A percentile compares a stretch with the other conserved stretches of the same genome.
phyloP scores from a whole-genome alignment of 2,797 vertebrate genomes.

The Ispidina picta region DNA sequence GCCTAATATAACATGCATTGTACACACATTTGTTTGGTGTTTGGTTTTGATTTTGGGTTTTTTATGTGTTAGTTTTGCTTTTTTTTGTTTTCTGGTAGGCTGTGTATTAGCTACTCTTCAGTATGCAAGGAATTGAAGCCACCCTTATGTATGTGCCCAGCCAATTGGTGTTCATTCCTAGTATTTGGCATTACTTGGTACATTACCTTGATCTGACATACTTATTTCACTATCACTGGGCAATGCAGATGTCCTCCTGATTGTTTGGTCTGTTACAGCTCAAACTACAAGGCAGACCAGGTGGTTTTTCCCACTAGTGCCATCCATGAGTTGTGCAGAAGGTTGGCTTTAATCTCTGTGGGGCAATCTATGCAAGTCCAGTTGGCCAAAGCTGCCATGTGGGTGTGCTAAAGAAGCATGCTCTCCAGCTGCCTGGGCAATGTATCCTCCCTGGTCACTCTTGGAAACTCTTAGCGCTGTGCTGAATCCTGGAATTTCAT shows the following conservation, averaged over 20 bases:
- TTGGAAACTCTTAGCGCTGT: background rate
- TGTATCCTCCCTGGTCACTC: fast-evolving
- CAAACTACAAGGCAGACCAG: background rate
- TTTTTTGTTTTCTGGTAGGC: background rate
- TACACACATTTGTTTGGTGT: background rate
- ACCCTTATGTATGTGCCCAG: background rate
- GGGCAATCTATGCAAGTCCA: background rate
- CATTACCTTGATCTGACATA: fast-evolving
- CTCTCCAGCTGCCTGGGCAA: background rate
- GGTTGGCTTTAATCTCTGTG: background rate
- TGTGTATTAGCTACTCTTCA: background rate
- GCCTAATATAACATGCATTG: background rate
- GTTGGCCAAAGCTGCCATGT: background rate
- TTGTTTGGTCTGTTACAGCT: background rate
- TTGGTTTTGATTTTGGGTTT: no score
- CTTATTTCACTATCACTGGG: background rate
- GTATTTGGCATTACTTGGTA: background rate
- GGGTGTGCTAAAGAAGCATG: background rate
- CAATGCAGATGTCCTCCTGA: background rate
- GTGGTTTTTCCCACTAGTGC: background rate
- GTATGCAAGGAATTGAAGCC: background rate
- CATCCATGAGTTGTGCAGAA: background rate
- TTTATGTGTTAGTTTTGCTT: no score
- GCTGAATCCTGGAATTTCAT: background rate
- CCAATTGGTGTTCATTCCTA: background rate